These are phyloP conservation scores for Aphelocoma coerulescens DNA, from an alignment of 2,113 vertebrate genomes.

Conservation along the genomic window DNA sequence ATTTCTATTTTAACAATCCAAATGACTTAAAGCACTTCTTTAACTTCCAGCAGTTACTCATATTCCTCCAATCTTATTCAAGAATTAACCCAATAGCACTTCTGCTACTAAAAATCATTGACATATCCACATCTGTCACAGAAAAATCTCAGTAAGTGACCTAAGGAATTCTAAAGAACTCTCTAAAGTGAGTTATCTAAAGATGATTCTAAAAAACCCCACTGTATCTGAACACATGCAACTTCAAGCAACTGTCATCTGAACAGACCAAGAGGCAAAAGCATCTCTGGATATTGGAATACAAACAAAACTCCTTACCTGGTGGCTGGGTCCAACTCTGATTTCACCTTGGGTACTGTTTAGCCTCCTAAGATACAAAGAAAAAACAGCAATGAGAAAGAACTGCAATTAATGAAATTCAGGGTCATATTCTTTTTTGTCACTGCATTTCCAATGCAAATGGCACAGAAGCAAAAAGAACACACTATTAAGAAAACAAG, in stretches of 20 bases:
- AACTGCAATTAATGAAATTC: neutral
- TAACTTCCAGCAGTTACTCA: neutral
- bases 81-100: neutral
- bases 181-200: neutral
- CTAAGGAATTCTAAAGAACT: neutral
- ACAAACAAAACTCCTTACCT: conserved; percentile 75
- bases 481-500: neutral
- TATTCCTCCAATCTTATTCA: neutral
- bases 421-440: neutral
- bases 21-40: neutral
- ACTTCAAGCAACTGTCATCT: neutral
- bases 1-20: neutral
- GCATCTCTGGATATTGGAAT: neutral
- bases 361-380: conserved; percentile 80
- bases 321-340: conserved; percentile 96
- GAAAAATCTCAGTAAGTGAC: neutral
- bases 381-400: conserved; percentile 4
- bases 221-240: neutral
- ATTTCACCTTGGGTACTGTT: conserved; percentile 99
- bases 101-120: neutral
- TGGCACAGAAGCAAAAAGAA: neutral
- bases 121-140: neutral
- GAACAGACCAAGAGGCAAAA: neutral
- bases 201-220: neutral
- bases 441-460: neutral